Evolutionary conservation across 2,888 invertebrate species (phyloP).

Genomic region (Serrognathus titanus): DNA sequence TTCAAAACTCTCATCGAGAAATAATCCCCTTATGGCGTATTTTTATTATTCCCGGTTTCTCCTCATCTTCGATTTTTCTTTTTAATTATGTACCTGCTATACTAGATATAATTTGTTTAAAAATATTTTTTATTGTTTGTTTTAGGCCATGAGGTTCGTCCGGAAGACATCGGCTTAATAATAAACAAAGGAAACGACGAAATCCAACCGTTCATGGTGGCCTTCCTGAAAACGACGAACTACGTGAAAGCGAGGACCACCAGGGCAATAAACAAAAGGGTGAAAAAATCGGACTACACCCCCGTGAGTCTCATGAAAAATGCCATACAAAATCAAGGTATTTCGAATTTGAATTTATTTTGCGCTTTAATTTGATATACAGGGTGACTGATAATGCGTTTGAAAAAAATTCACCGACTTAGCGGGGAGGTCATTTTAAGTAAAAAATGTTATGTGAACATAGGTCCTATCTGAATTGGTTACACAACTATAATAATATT

Average conservation of each 20-base stretch:
- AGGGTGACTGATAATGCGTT: too few relatives aligned
- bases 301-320: conserved; percentile 47
- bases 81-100: neutral
- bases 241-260: conserved; percentile 58
- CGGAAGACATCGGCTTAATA: conserved; percentile 81
- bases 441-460: too few relatives aligned
- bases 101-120: neutral
- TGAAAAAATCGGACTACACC: conserved; percentile 51
- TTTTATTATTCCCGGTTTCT: neutral
- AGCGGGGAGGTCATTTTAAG: too few relatives aligned
- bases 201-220: conserved; percentile 89
- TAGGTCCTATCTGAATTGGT: too few relatives aligned
- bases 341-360: neutral
- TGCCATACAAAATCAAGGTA: conserved; percentile 34
- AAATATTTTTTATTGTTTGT: neutral
- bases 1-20: too few relatives aligned
- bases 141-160: conserved; percentile 73
- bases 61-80: neutral
- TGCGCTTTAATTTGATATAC: too few relatives aligned
- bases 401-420: too few relatives aligned
- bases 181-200: conserved; percentile 74
- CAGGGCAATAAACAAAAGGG: conserved; percentile 54
- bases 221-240: conserved; percentile 69
- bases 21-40: too few relatives aligned
- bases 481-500: too few relatives aligned